Evolutionary conservation across 2,113 vertebrate species (phyloP).

Genomic region (Pomatorhinus ruficollis): DNA sequence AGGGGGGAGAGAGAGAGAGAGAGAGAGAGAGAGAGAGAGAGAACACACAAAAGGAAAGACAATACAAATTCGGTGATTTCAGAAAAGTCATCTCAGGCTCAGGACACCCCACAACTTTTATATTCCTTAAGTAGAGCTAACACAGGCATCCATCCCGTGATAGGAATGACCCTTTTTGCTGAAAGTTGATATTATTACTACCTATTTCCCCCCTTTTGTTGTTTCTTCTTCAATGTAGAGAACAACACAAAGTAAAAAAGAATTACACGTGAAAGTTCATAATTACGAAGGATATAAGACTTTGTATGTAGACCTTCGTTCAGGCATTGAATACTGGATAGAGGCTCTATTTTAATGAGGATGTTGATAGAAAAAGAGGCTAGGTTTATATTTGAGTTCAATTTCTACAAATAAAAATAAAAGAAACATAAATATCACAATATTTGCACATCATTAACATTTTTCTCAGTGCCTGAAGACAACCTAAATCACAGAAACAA

Average conservation of each 20-base stretch:
- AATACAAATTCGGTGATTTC: background rate
- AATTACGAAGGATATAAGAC: background rate
- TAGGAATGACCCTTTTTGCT: background rate
- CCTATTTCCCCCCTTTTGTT: fast-evolving
- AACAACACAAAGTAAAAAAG: background rate
- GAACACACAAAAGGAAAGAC: background rate
- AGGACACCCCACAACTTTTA: background rate
- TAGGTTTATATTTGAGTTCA: background rate
- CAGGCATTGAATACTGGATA: background rate
- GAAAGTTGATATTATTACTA: background rate
- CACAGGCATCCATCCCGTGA: background rate
- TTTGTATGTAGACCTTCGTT: background rate
- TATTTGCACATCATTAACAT: background rate
- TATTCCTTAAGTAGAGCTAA: background rate
- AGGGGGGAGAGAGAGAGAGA: background rate
- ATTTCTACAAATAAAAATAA: slow-evolving; percentile 41
- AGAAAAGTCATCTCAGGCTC: background rate
- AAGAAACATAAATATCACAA: background rate
- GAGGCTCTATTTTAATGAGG: background rate
- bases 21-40: background rate
- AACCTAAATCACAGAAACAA: slow-evolving; percentile 13
- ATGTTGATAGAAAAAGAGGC: background rate
- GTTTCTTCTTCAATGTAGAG: background rate
- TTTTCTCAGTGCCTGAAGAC: slow-evolving; percentile 32
- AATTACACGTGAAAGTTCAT: background rate